phyloP scores from a whole-genome alignment of 2,113 vertebrate species.

The Calonectris borealis region DNA sequence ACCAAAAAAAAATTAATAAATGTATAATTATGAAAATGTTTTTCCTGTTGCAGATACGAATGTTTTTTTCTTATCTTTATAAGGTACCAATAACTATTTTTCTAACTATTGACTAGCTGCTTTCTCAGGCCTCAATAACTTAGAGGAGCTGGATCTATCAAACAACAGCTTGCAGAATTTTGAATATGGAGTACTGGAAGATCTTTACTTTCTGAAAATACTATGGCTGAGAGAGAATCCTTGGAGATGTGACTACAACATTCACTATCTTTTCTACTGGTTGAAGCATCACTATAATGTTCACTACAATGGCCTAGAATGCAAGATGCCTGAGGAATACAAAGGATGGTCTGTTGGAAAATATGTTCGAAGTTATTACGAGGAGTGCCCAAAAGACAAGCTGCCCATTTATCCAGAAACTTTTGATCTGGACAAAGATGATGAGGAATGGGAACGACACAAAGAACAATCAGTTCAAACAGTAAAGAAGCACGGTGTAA shows the following conservation, averaged over 20 bases:
- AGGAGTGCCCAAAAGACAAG: constrained; percentile 92
- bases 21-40: not conserved
- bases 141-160: constrained; percentile 92
- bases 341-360: constrained; percentile 90
- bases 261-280: constrained; percentile 98
- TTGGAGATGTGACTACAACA: constrained; percentile 97
- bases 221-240: constrained; percentile 88
- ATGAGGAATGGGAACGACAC: constrained; percentile 75
- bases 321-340: constrained; percentile 87
- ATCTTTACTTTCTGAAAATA: constrained; percentile 92
- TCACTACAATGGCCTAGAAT: constrained; percentile 84
- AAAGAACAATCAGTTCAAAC: constrained; percentile 66
- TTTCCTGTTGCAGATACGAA: not conserved
- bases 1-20: not conserved
- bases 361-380: constrained; percentile 94
- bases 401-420: constrained; percentile 72
- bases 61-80: not conserved
- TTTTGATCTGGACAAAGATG: constrained; percentile 78
- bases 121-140: constrained; percentile 87
- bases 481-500: constrained; percentile 72
- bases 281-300: constrained; percentile 92
- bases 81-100: constrained; percentile 24
- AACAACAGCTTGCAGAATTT: constrained; percentile 92
- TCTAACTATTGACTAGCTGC: constrained; percentile 81
- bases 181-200: constrained; percentile 92